Conservation (phyloP, 2,797 vertebrate genomes). For the Dermochelys coriacea region DNA sequence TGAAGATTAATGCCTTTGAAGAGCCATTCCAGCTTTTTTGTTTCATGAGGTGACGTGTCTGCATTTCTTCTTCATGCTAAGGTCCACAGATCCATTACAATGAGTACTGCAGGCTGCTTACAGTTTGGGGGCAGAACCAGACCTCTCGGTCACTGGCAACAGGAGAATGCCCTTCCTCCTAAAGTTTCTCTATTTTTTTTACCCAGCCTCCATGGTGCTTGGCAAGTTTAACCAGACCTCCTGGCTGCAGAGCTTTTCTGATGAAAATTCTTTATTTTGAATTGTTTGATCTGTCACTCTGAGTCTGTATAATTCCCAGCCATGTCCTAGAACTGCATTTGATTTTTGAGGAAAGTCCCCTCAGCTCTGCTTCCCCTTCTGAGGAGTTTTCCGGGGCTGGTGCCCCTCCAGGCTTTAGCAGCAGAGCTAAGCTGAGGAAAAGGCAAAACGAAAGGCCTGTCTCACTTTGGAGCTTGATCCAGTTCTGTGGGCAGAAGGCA, state of each 20-base stretch:
- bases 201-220: neutral
- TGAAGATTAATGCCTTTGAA: neutral
- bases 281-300: too few relatives aligned
- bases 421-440: neutral
- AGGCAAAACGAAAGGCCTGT: neutral
- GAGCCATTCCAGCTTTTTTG: neutral
- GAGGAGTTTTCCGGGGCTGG: neutral
- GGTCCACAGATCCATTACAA: neutral
- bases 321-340: neutral
- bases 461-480: neutral
- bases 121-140: neutral
- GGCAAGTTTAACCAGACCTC: neutral
- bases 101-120: neutral
- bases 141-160: conserved; percentile 4
- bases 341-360: neutral
- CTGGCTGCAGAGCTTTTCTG: neutral
- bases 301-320: neutral
- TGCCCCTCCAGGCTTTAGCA: neutral
- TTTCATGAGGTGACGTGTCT: neutral
- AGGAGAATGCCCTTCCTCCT: neutral
- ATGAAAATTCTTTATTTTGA: conserved; percentile 20
- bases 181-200: neutral
- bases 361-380: conserved; percentile 12
- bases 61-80: neutral
- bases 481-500: neutral